phyloP scores from a whole-genome alignment of 2,888 invertebrate species.

The Pterobdella sp. region DNA sequence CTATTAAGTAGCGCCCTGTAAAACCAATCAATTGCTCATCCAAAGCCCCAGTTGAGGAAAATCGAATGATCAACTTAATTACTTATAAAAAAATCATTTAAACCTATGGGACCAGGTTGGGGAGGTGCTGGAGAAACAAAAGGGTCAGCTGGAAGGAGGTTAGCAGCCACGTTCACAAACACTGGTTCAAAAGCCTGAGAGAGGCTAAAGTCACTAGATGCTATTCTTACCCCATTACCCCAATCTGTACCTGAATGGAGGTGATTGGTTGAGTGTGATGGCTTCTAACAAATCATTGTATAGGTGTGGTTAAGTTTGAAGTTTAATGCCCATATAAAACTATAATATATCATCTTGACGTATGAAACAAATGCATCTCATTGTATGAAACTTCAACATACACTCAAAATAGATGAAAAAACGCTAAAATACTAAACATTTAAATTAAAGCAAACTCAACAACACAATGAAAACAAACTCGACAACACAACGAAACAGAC shows the following conservation, averaged over 20 bases:
- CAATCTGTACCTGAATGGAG: neutral
- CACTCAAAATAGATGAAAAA: neutral
- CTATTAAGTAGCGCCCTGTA: no score
- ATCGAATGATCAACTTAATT: no score
- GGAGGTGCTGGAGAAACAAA: neutral
- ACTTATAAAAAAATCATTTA: neutral
- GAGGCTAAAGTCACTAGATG: neutral
- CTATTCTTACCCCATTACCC: neutral
- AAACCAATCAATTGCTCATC: no score
- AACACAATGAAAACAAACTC: neutral
- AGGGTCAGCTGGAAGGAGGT: neutral
- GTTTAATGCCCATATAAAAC: no score
- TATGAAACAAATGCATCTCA: no score
- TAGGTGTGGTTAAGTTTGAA: no score
- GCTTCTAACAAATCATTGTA: no score
- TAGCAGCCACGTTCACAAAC: neutral
- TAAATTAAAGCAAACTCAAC: neutral
- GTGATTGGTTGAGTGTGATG: neutral
- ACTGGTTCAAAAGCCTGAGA: slow-evolving; percentile 24
- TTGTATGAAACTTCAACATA: no score
- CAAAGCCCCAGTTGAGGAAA: no score
- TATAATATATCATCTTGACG: no score
- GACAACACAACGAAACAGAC: neutral
- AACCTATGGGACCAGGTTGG: neutral
- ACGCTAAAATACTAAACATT: neutral